Base-by-base conservation (phyloP, 2,888 invertebrate genomes). In the Blera fallax region DNA sequence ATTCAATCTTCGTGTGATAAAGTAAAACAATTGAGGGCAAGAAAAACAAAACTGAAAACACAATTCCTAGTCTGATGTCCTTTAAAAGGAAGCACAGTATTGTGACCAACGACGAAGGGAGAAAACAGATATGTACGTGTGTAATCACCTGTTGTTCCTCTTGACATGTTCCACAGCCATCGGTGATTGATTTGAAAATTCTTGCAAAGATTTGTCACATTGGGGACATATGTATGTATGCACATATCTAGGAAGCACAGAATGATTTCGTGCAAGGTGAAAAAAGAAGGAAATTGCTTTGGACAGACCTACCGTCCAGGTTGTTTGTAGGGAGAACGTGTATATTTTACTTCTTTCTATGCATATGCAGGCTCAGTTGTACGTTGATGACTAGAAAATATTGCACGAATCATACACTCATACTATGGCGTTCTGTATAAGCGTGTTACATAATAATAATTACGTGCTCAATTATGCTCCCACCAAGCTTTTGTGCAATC, bases 1-100 rank as follows among this genome's bases (percentile, higher is more conserved):
- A 73, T 83, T 83, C 83, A 83, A 83, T 83, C 67, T 78, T 62
- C 67, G 11, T 56, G 78, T 78, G 83, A 78, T 77, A 67, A 73
- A 78, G 73, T 78, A 54, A 56, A 62, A 78, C 60, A 78, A 78
- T 83, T 64, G 54, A 70, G 16, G n/a, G 4, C 18, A 56, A 43
- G 18, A 11, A 64, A 45, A 70, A 50, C 8, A 18, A 24, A 43
- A 34, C 48, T 21, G 24, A 24, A 24, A 24, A 24, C 24, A 45
- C 34, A 56, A 8, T 14, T 50, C 24, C 34, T 52, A 14, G 29
- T 37, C 48, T 56, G 76, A 56, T 60, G 43, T 74, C 60, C 65
- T 67, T 21, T 62, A 7, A 6, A 40, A 56, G 14, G 16, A 16
- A 48, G 29, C 43, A 45, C 32, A 45, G n/a, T n/a, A 3, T 60